These are phyloP conservation scores for Porites lobata DNA, from an alignment of 92 coral and sea anemone species.

Conservation along the genomic window DNA sequence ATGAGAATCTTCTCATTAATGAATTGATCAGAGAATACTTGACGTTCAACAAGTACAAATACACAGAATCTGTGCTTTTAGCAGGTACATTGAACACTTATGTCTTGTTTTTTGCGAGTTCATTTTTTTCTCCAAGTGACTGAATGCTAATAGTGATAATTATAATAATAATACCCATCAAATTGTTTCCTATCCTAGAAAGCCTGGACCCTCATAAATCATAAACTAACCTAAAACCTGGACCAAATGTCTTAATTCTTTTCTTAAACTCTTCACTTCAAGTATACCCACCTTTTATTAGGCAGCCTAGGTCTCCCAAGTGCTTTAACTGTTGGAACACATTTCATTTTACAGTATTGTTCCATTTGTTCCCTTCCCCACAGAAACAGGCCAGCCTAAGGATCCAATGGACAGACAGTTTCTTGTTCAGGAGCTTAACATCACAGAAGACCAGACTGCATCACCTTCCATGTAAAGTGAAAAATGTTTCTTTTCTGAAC, in stretches of 20 bases:
- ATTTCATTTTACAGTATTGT: background rate
- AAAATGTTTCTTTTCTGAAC: too few species aligned
- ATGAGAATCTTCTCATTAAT: conserved; percentile 96
- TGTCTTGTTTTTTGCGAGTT: too few species aligned
- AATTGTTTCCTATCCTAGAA: too few species aligned
- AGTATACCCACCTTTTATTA: too few species aligned
- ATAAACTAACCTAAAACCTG: too few species aligned
- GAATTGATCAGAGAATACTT: conserved; percentile 97
- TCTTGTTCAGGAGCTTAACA: conserved; percentile 91
- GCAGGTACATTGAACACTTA: conserved; percentile 74
- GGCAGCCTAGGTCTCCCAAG: background rate
- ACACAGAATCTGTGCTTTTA: conserved; percentile 91
- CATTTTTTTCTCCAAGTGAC: too few species aligned
- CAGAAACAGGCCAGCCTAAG: conserved; percentile 96
- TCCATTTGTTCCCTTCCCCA: background rate
- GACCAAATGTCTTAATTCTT: too few species aligned
- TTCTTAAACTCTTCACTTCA: too few species aligned
- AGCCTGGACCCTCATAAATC: too few species aligned
- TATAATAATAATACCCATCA: too few species aligned
- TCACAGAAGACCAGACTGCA: conserved; percentile 86
- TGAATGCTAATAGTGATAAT: too few species aligned
- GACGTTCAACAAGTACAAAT: conserved; percentile 95
- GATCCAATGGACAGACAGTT: conserved; percentile 93
- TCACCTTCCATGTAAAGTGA: conserved; percentile 44
- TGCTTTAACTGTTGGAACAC: background rate